Conservation (phyloP, 2,797 vertebrate species). For the Enteromius viviparus region DNA sequence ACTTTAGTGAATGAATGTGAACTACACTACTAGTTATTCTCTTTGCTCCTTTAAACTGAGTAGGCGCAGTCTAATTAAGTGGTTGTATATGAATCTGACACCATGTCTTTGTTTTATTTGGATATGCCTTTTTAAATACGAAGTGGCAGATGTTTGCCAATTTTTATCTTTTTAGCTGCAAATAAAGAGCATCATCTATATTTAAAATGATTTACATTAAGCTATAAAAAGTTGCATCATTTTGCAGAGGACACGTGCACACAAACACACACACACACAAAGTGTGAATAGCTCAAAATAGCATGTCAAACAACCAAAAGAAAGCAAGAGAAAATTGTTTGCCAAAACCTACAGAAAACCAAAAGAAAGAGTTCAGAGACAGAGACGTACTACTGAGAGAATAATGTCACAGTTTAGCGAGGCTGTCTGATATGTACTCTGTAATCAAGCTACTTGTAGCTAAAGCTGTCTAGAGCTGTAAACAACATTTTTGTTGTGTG, state of each 20-base stretch:
- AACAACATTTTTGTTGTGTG: conserved; percentile 12
- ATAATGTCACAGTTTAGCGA: conserved; percentile 17
- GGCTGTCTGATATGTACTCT: conserved; percentile 15
- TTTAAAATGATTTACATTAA: conserved; percentile 53
- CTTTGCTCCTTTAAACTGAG: conserved; percentile 9
- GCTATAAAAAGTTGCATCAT: conserved; percentile 47
- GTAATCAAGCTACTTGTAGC: conserved; percentile 18
- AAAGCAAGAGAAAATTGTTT: background rate
- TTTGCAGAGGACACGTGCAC: conserved; percentile 33
- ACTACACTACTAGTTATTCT: background rate
- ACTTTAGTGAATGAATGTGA: background rate
- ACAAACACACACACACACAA: conserved; percentile 5
- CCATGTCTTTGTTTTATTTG: background rate
- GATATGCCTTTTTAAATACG: conserved; percentile 6
- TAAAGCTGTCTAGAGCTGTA: conserved; percentile 12
- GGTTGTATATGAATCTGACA: conserved; percentile 11
- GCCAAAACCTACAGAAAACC: background rate
- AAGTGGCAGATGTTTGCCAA: background rate
- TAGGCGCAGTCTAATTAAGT: background rate
- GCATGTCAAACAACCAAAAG: conserved; percentile 1
- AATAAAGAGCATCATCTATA: conserved; percentile 47
- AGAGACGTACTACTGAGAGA: background rate
- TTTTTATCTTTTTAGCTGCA: conserved; percentile 37
- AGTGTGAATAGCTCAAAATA: background rate
- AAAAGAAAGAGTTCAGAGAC: background rate